A percentile compares a stretch with the other conserved stretches of the same genome.
Evolutionary conservation across 2,888 invertebrate genomes (phyloP).

Genomic region (Lissocephala sabroskyi): DNA sequence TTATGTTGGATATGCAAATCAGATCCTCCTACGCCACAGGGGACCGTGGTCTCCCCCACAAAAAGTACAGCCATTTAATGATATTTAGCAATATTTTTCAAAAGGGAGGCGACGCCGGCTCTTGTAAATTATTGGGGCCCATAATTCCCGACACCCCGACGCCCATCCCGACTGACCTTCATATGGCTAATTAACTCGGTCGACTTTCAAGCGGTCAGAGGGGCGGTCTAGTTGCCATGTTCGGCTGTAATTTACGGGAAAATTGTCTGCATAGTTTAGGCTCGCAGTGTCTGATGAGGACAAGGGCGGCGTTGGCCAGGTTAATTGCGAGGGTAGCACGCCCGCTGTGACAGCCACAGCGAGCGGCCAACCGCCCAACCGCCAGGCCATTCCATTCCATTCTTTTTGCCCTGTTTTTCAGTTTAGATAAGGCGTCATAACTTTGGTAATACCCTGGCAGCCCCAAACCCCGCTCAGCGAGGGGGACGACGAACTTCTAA

Average conservation of each 20-base stretch:
- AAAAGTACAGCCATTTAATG: no score
- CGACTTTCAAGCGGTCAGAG: no score
- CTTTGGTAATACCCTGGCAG: conserved; percentile 41
- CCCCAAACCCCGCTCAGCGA: no score
- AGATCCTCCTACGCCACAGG: no score
- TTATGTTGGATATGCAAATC: no score
- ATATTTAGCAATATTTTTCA: conserved; percentile 28
- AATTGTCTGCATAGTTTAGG: conserved; percentile 40
- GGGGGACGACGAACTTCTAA: conserved; percentile 10
- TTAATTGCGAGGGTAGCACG: conserved; percentile 27
- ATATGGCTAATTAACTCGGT: conserved; percentile 43
- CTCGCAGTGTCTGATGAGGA: no score
- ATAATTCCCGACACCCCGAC: conserved; percentile 15
- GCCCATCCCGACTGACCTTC: conserved; percentile 15
- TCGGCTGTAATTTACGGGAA: conserved; percentile 26
- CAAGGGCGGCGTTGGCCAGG: conserved; percentile 25
- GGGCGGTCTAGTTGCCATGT: conserved; percentile 26
- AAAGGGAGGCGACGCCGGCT: conserved; percentile 11
- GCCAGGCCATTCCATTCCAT: no score
- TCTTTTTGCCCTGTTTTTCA: conserved; percentile 25
- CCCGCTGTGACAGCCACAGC: not conserved
- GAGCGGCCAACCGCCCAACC: no score
- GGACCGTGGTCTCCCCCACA: no score
- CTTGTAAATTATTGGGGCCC: conserved; percentile 34
- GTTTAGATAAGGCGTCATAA: conserved; percentile 37